Percentiles rank a stretch among this genome's conserved stretches.
phyloP scores from a whole-genome alignment of 2,113 vertebrate species.

The Choloepus hoffmanni region DNA sequence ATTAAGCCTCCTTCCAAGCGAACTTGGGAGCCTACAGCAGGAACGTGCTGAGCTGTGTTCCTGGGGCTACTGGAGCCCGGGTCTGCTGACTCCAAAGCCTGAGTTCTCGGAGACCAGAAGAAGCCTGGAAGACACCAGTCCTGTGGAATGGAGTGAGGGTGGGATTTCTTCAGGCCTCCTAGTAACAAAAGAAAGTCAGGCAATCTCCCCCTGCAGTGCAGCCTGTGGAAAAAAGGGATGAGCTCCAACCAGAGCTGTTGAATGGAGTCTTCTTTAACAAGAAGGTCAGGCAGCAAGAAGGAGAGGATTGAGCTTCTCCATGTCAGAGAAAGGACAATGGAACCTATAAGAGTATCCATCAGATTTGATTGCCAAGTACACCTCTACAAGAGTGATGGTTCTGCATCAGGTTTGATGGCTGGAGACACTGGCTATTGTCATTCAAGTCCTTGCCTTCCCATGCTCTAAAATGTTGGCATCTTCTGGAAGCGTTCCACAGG shows the following conservation, averaged over 20 bases:
- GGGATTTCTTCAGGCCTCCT: not conserved
- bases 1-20: not conserved
- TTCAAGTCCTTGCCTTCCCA: not conserved
- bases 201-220: not conserved
- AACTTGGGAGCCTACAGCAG: not conserved
- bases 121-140: not conserved
- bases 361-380: not conserved
- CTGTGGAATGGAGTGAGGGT: not conserved
- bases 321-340: not conserved
- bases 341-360: not conserved
- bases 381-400: not conserved
- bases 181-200: not conserved
- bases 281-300: not conserved
- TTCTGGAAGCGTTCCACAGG: not conserved
- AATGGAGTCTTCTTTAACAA: not conserved
- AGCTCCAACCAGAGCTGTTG: not conserved
- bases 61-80: not conserved
- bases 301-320: not conserved
- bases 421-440: not conserved
- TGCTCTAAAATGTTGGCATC: not conserved
- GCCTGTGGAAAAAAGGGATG: not conserved
- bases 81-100: not conserved
- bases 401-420: not conserved
- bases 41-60: not conserved
- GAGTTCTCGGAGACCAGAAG: not conserved